Percentiles rank a stretch among this genome's conserved stretches.
Conservation (phyloP, 2,113 vertebrate species). For the Orientallactaga bullata region DNA sequence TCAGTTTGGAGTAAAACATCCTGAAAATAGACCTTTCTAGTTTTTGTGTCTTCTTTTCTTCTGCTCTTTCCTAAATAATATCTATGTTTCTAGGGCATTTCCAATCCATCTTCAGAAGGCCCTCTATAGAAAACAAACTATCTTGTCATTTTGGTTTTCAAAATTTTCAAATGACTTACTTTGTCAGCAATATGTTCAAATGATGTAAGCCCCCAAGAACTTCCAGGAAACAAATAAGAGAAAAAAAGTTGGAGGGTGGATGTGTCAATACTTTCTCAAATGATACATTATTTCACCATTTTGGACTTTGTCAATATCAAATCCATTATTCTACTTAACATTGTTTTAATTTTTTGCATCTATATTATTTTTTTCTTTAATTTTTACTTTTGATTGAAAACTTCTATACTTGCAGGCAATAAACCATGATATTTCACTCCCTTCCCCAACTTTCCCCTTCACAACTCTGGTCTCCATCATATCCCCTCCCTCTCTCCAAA, state of each 20-base stretch:
- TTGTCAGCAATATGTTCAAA: neutral
- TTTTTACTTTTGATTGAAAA: too few species aligned
- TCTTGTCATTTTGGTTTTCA: neutral
- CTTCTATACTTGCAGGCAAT: too few species aligned
- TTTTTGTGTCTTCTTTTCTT: neutral
- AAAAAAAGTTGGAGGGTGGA: neutral
- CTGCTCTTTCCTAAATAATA: neutral
- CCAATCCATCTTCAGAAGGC: neutral
- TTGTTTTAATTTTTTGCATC: neutral
- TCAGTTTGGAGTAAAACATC: neutral
- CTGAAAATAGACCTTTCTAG: neutral
- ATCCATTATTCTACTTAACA: neutral
- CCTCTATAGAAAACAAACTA: neutral
- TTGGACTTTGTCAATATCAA: neutral
- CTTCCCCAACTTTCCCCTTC: too few species aligned
- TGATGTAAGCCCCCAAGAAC: neutral
- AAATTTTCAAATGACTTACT: neutral
- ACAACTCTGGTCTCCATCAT: too few species aligned
- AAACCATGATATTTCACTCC: too few species aligned
- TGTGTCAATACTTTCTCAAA: neutral
- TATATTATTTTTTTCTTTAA: neutral
- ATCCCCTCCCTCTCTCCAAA: too few species aligned
- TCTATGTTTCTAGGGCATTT: neutral
- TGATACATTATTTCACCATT: neutral
- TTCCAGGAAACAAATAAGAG: neutral